Conservation (phyloP, 2,797 vertebrate genomes). For the Octomys mimax region DNA sequence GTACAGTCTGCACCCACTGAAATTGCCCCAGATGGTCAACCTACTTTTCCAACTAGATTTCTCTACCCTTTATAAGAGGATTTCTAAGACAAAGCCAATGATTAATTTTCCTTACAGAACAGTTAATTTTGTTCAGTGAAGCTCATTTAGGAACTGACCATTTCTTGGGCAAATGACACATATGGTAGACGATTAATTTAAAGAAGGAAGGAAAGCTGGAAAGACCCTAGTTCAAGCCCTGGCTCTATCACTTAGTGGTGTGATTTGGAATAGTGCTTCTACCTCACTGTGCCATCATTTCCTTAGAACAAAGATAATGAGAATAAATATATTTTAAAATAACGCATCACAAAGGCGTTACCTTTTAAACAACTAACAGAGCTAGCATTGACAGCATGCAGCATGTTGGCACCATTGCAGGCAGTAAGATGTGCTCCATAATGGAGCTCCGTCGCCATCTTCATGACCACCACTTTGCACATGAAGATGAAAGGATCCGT, state of each 20-base stretch:
- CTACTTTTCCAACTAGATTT: not conserved
- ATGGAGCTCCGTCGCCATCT: not conserved
- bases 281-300: not conserved
- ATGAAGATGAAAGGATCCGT: not conserved
- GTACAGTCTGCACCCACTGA: not conserved
- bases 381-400: not conserved
- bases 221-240: not conserved
- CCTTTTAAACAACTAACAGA: not conserved
- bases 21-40: not conserved
- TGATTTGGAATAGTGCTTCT: slow-evolving; percentile 28
- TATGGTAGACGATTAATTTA: not conserved
- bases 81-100: not conserved
- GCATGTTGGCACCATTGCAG: not conserved
- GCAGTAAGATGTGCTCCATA: not conserved
- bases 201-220: not conserved
- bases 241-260: not conserved
- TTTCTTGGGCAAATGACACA: not conserved
- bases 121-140: slow-evolving; percentile 41
- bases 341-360: not conserved
- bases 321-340: slow-evolving; percentile 4
- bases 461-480: not conserved
- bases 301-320: slow-evolving; percentile 15
- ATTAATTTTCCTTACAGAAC: not conserved
- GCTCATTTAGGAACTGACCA: not conserved
- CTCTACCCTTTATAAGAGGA: not conserved